phyloP scores from a whole-genome alignment of 2,888 invertebrate genomes.

The Caenorhabditis sp. region DNA sequence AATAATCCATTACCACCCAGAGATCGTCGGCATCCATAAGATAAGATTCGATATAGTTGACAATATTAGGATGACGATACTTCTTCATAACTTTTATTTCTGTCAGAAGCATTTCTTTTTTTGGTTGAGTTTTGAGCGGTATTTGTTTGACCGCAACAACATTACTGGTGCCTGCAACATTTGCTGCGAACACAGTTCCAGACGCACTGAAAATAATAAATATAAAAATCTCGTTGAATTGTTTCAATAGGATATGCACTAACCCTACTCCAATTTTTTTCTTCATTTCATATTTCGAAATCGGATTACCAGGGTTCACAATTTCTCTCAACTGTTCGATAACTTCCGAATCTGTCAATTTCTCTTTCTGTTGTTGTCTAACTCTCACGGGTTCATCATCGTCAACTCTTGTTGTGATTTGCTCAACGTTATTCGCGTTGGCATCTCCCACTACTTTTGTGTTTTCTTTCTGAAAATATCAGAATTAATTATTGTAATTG shows the following conservation, averaged over 20 bases:
- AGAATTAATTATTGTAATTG: not conserved
- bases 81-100: conserved; percentile 89
- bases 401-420: not conserved
- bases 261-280: conserved; percentile 87
- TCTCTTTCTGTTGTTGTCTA: conserved; percentile 44
- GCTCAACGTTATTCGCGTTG: conserved; percentile 10
- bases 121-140: conserved; percentile 90
- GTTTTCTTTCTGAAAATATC: conserved; percentile 51
- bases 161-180: conserved; percentile 45
- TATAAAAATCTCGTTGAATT: not conserved
- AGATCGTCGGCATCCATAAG: conserved; percentile 79
- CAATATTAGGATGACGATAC: conserved; percentile 90
- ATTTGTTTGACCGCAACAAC: conserved; percentile 95
- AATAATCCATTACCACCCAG: conserved; percentile 95
- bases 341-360: conserved; percentile 57
- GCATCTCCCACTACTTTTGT: conserved; percentile 24
- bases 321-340: conserved; percentile 55
- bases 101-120: conserved; percentile 92
- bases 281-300: conserved; percentile 81
- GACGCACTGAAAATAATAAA: conserved; percentile 67
- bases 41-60: conserved; percentile 85
- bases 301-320: conserved; percentile 79
- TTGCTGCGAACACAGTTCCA: conserved; percentile 68
- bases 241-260: conserved; percentile 32
- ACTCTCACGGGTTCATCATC: conserved; percentile 50